Evolutionary conservation across 2,113 vertebrate species (phyloP), one percentile per base, ranked within the genome.

Genomic region (Neoarius graeffei): DNA sequence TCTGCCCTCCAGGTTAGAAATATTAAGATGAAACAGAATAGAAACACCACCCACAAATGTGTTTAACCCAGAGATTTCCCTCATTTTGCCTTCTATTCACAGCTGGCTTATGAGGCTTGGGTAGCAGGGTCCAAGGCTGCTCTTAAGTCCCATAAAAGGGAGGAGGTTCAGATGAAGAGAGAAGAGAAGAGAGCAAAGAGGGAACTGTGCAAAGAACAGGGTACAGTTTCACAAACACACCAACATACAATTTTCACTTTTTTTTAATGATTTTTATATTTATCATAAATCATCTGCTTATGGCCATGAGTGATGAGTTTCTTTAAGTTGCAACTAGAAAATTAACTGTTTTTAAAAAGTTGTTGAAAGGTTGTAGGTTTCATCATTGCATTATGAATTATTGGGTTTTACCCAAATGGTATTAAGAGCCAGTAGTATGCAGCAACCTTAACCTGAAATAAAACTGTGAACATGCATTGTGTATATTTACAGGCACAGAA

Each of bases 101-200:
- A 95, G 96, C 90, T 96, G 88, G 93, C 95, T 0, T 95, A 95
- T 69, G 90, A 96, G 2, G 95, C 96, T n/a, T 96, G 95, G 95
- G 92, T 94, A 62, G 94, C 93, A 42, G 95, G 94, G 86, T 92
- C 94, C 0, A 94, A 91, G 82, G 90, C 92, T 5, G 95, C 96
- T 5, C 93, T 96, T 11, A 92, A 91, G 85, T 92, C 90, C 81
- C 89, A 96, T 89, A 92, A 95, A 84, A 93, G 89, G 73, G 94
- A 96, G 62, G 94, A 94, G 88, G 92, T 89, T 35, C 90, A 90
- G 79, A 89, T 89, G 0, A 92, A 91, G 87, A 93, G 91, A 87
- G 91, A 94, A 60, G 90, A 93, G 83, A 93, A 89, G 62, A 89
- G 87, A 88, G 88, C 57, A 48, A 94, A 93, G 66, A 87, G 69